Evolutionary conservation across 2,113 vertebrate species (phyloP), one percentile per base, ranked within the genome.

Genomic region (Esox niger): DNA sequence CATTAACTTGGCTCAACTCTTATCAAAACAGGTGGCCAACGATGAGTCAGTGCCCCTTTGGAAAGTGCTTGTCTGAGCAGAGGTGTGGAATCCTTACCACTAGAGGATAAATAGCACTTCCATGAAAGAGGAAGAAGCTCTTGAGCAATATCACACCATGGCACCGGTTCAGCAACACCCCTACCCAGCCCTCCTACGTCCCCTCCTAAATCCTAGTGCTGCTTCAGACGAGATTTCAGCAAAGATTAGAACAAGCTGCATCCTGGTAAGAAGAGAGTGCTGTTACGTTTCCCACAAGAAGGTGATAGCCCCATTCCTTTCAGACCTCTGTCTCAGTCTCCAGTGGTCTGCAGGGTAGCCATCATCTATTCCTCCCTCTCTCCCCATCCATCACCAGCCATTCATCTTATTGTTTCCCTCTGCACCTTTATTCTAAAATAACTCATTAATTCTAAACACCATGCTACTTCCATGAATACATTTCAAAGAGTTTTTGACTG

Each of bases 41-140:
- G 21, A 27, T 33, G 25, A 52, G 67, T 49, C 26, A 10, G 29
- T 38, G 26, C 59, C 57, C 32, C 15, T 43, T 25, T 62, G 59
- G 68, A 77, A 70, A 71, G 43, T 73, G 75, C 77, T 78, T 21
- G 73, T 69, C 65, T 69, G 66, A 70, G 23, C 64, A 46, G 55
- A 74, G 62, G 61, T 29, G 68, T 38, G 67, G 64, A 76, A 60
- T 70, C 30, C 69, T 60, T 38, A 33, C 43, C 54, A 54, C 62
- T 35, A 43, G 66, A 76, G 76, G 68, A 68, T 77, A 66, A 70
- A 75, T 66, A 70, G 54, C 33, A 43, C 38, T 73, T 57, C 63
- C 26, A 46, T 43, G 61, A 29, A 65, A 52, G 23, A 68, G 65
- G 32, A 68, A 61, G 58, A 47, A 47, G 59, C 66, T 55, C 71